Base-by-base conservation (phyloP, 1,140 invertebrate genomes). In the Colletes latitarsis region DNA sequence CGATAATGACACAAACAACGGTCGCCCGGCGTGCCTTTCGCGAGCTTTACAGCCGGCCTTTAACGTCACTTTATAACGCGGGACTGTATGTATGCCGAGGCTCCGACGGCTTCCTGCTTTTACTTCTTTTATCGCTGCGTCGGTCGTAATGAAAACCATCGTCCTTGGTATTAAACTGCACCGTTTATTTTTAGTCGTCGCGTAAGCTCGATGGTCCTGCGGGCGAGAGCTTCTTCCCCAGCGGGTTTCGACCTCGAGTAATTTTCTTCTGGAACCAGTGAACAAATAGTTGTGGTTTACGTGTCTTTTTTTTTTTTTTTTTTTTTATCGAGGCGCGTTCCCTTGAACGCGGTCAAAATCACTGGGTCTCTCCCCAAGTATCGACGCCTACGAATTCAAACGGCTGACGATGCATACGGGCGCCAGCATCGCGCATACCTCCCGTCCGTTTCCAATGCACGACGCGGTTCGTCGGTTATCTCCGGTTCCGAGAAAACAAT, bases 401-500 rank as follows among this genome's bases (percentile, higher is more conserved):
- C 49, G 19, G 8, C 43, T 14, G 49, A n/a, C 30, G 30, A 49
- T n/a, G 74, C 53, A 83, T 84, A 84, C 78, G 77, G 82, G 82
- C 62, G 17, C 82, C 82, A 76, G 83, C 82, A 84, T 81, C 55
- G 19, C 21, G 53, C 15, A 6, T n/a, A 55, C 15, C 5, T 17
- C 53, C 15, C 53, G 15, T 57, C n/a, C 30, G 30, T 17, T 63
- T 69, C 21, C 66, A 39, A 62, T 63, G 46, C 19, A n/a, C 46
- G 57, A 75, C 71, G 57, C 46, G 63, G 17, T 60, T n/a, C 53
- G 12, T 0, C 19, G 62, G 52, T 80, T 80, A 81, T 75, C 55
- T 30, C 6, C 39, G n/a, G 41, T 85, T 81, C 76, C 81, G 71
- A 85, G 83, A 85, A 85, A 81, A 84, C 82, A 57, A 66, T 67